Percentiles rank a stretch among this genome's conserved stretches.
Evolutionary conservation across 2,797 vertebrate species (phyloP).

Genomic region (Anisognathus igniventris): DNA sequence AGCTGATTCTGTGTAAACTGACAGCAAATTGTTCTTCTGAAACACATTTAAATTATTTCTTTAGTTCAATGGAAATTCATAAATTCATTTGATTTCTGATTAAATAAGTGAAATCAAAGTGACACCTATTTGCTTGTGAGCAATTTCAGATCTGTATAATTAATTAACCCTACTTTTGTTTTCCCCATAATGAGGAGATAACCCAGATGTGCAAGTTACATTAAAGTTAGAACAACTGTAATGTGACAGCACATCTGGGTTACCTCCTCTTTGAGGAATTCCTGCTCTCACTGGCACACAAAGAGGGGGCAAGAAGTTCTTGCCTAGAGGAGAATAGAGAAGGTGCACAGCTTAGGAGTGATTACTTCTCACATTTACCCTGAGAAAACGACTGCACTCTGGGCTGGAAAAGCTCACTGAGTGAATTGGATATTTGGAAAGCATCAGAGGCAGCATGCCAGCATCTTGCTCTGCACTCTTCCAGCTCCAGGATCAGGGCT

Average conservation of each 20-base stretch:
- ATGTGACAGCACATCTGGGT: neutral
- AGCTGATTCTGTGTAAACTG: neutral
- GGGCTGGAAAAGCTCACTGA: neutral
- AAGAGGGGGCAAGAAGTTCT: neutral
- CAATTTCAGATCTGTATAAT: neutral
- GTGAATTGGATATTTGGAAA: neutral
- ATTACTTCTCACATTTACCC: neutral
- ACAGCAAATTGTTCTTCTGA: neutral
- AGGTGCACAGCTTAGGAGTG: accelerated
- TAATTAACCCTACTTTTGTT: neutral
- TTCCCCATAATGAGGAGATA: neutral
- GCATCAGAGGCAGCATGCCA: neutral
- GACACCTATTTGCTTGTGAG: neutral
- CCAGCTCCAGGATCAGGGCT: accelerated
- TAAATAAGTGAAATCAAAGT: neutral
- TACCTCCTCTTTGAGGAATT: neutral
- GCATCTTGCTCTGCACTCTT: neutral
- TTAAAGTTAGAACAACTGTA: neutral
- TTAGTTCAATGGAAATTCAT: neutral
- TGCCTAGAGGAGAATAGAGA: neutral
- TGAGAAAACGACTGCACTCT: neutral
- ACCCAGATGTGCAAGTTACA: neutral
- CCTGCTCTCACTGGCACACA: neutral
- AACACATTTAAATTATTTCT: neutral
- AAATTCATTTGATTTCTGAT: neutral